Evolutionary conservation across 2,113 vertebrate species (phyloP).

Genomic region (Lepisosteus oculatus): DNA sequence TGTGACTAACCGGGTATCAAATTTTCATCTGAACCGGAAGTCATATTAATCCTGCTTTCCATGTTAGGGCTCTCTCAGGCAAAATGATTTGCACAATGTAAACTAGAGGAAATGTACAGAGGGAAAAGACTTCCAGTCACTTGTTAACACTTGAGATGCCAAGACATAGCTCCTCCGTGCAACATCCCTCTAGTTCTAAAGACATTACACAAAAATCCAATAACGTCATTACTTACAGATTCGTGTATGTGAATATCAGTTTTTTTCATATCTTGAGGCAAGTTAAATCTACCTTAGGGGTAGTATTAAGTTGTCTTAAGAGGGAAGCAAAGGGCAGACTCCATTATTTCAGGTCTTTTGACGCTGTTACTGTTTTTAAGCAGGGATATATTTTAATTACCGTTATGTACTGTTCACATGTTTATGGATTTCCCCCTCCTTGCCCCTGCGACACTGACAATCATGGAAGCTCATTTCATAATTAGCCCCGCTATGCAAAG

Average conservation of each 20-base stretch:
- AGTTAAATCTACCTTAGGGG: no score
- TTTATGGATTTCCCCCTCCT: conserved; percentile 72
- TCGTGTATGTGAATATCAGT: no score
- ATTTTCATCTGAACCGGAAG: conserved; percentile 79
- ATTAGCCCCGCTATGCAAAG: conserved; percentile 90
- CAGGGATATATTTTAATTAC: background rate
- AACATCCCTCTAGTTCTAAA: background rate
- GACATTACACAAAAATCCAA: no score
- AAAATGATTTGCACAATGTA: conserved; percentile 68
- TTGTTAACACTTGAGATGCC: conserved; percentile 28
- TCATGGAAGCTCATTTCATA: conserved; percentile 90
- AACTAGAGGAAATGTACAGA: conserved; percentile 65
- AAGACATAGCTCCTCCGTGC: conserved; percentile 1
- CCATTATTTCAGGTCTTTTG: no score
- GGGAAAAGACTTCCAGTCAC: conserved; percentile 40
- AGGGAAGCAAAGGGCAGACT: no score
- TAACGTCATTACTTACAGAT: no score
- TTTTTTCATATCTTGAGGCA: no score
- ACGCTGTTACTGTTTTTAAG: background rate
- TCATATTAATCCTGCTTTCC: conserved; percentile 70
- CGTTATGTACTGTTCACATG: conserved; percentile 39
- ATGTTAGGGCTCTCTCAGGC: conserved; percentile 62
- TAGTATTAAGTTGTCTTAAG: no score
- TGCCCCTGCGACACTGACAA: conserved; percentile 82
- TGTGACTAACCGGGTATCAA: conserved; percentile 66